phyloP scores from a whole-genome alignment of 2,888 invertebrate genomes.

The Drosophila differens region DNA sequence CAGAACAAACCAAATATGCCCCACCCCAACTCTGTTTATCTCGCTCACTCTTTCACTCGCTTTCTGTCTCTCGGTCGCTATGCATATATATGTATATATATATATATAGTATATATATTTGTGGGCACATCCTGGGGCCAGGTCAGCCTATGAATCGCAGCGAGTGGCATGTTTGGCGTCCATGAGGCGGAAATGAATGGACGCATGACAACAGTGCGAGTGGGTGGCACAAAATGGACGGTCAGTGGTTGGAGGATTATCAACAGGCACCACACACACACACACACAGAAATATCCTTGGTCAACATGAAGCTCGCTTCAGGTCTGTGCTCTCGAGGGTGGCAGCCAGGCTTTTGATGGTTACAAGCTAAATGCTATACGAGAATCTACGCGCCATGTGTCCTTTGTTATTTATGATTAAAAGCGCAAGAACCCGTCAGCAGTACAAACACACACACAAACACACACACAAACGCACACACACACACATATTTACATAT shows the following conservation, averaged over 20 bases:
- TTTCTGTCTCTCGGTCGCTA: conserved; percentile 1
- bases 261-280: conserved; percentile 64
- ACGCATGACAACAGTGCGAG: conserved; percentile 58
- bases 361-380: conserved; percentile 74
- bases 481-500: conserved; percentile 56
- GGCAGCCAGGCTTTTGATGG: conserved; percentile 67
- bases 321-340: conserved; percentile 39
- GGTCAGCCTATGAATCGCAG: conserved; percentile 65
- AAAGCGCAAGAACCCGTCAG: conserved; percentile 78
- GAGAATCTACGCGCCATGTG: conserved; percentile 75
- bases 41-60: not conserved
- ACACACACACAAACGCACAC: conserved; percentile 4
- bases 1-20: conserved; percentile 36
- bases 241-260: conserved; percentile 67
- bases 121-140: conserved; percentile 55
- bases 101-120: not conserved
- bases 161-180: conserved; percentile 78
- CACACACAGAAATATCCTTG: conserved; percentile 31
- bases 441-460: conserved; percentile 19
- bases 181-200: conserved; percentile 80
- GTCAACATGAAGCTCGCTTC: conserved; percentile 61
- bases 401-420: conserved; percentile 81
- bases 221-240: conserved; percentile 27
- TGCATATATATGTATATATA: not conserved
- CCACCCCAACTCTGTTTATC: not conserved